A percentile compares a stretch with the other conserved stretches of the same genome.
phyloP scores from a whole-genome alignment of 2,888 invertebrate genomes.

The Spodoptera exigua region DNA sequence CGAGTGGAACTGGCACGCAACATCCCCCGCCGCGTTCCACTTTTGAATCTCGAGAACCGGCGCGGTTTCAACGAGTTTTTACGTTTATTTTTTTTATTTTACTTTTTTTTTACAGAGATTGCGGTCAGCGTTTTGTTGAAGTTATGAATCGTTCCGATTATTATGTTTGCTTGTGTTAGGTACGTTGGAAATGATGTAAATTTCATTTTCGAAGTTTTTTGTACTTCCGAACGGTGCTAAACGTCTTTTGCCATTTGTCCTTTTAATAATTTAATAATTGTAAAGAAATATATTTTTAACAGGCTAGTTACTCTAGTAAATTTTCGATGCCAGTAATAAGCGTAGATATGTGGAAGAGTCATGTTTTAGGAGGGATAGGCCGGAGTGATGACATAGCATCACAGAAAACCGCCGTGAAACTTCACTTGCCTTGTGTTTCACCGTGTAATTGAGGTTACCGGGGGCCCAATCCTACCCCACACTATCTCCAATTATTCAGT shows the following conservation, averaged over 20 bases:
- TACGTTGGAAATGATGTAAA: slow-evolving; percentile 28
- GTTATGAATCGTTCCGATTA: slow-evolving; percentile 54
- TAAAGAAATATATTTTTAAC: no score
- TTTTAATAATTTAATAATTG: no score
- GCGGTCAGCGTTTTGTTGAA: slow-evolving; percentile 44
- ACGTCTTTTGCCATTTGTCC: slow-evolving; percentile 23
- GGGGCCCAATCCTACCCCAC: no score
- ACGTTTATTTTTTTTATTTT: slow-evolving; percentile 53
- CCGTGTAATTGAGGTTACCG: no score
- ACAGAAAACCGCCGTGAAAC: no score
- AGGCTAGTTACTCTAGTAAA: no score
- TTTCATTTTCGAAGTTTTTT: slow-evolving; percentile 34
- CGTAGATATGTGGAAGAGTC: no score
- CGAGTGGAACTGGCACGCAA: slow-evolving; percentile 68
- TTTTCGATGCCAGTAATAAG: no score
- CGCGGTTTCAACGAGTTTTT: slow-evolving; percentile 58
- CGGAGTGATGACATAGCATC: no score
- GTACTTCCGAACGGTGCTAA: slow-evolving; percentile 30
- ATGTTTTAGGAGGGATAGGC: no score
- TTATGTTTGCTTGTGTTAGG: slow-evolving; percentile 45
- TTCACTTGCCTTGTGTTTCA: no score
- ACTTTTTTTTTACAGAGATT: slow-evolving; percentile 53
- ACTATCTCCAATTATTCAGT: no score
- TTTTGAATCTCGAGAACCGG: slow-evolving; percentile 65
- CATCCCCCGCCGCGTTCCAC: slow-evolving; percentile 62